Evolutionary conservation across 2,888 invertebrate genomes (phyloP).

Genomic region (Slavum lentiscoides): DNA sequence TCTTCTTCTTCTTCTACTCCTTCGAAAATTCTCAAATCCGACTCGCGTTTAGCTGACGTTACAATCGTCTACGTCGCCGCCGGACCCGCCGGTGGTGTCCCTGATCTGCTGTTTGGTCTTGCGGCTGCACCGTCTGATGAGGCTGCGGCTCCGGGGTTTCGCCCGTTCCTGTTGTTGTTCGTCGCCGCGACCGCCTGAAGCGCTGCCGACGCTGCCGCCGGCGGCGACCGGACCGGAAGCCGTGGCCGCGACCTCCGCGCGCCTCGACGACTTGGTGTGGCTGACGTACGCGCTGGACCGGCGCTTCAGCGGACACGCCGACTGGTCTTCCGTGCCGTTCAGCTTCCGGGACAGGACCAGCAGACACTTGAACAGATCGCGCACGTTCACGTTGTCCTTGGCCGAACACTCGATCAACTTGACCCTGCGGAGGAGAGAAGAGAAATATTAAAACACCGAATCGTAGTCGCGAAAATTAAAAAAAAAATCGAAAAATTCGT

Average conservation of each 20-base stretch:
- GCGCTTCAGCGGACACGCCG: slow-evolving; percentile 64
- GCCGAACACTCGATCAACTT: slow-evolving; percentile 79
- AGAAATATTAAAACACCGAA: too few species aligned
- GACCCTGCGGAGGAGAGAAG: slow-evolving; percentile 62
- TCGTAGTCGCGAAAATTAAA: too few species aligned
- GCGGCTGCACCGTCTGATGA: slow-evolving; percentile 77
- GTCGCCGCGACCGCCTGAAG: slow-evolving; percentile 57
- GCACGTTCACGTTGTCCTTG: slow-evolving; percentile 76
- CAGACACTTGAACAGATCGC: slow-evolving; percentile 79
- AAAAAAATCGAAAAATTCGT: too few species aligned
- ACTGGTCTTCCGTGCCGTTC: slow-evolving; percentile 63
- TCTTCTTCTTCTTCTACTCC: too few species aligned
- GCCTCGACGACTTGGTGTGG: slow-evolving; percentile 51
- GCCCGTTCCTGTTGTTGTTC: slow-evolving; percentile 59
- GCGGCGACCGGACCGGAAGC: slow-evolving; percentile 57
- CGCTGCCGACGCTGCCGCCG: slow-evolving; percentile 60
- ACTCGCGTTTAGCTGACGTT: slow-evolving; percentile 67
- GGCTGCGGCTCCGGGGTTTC: slow-evolving; percentile 72
- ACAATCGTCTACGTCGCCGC: slow-evolving; percentile 69
- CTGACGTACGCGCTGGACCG: slow-evolving; percentile 73
- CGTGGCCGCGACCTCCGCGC: slow-evolving; percentile 38
- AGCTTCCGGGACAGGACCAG: slow-evolving; percentile 75
- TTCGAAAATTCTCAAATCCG: too few species aligned
- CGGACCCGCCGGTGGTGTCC: slow-evolving; percentile 64
- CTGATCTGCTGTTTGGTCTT: slow-evolving; percentile 79